Percentiles rank a stretch among this genome's conserved stretches.
phyloP scores from a whole-genome alignment of 2,113 vertebrate species.

The Myrmecophaga tridactyla region DNA sequence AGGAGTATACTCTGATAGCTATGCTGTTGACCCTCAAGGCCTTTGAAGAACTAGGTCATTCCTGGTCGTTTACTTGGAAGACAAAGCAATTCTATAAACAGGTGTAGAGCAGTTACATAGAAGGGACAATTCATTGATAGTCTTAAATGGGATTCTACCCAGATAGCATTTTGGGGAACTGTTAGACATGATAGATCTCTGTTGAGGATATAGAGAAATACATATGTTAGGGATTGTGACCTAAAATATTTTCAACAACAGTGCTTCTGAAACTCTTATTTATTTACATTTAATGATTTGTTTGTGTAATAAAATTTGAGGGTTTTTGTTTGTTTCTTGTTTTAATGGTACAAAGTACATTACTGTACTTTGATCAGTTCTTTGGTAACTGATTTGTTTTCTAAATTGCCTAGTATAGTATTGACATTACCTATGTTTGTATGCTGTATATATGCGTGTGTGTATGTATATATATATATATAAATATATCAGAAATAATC shows the following conservation, averaged over 20 bases:
- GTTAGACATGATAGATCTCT: not conserved
- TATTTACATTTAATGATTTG: not conserved
- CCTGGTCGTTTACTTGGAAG: not conserved
- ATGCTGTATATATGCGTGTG: too few relatives aligned
- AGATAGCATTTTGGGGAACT: not conserved
- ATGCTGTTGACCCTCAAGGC: not conserved
- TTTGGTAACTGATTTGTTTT: slow-evolving; percentile 9
- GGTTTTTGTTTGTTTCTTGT: not conserved
- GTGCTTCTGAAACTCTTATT: not conserved
- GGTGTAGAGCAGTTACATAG: not conserved
- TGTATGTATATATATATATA: too few relatives aligned
- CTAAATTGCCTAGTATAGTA: not conserved
- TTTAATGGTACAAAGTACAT: not conserved
- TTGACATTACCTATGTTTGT: not conserved
- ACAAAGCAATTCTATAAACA: not conserved
- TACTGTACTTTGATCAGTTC: not conserved
- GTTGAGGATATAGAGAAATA: not conserved
- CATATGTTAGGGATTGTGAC: not conserved
- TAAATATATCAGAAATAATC: not conserved
- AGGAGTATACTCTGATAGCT: not conserved
- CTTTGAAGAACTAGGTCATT: not conserved
- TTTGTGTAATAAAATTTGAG: not conserved
- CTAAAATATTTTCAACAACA: not conserved
- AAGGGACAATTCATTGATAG: not conserved
- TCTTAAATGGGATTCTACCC: not conserved